Base-by-base conservation (phyloP, 2,888 invertebrate genomes). In the Spilosoma lubricipeda region DNA sequence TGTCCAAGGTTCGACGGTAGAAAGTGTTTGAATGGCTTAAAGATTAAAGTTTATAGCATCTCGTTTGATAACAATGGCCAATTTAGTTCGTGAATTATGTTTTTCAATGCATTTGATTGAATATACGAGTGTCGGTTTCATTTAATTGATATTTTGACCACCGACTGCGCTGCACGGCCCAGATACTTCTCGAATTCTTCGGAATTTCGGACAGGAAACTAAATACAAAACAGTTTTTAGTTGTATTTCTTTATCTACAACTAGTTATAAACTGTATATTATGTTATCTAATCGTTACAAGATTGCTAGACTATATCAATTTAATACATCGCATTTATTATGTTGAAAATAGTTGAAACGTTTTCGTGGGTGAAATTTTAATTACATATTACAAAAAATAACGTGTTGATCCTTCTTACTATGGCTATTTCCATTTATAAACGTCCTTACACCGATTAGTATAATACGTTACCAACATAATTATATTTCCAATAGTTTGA, bases 21-120 rank as follows among this genome's bases (percentile, higher is more conserved):
- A 91, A 91, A 92, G 90, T 90, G 90, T 88, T 89, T 86, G 87
- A 84, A 86, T 85, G 84, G 80, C 87, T 85, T 82, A 75, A 84
- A 86, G 84, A 87, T 89, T 87, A 85, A 87, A 82, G 82, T 87
- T 87, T 87, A 84, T 86, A 80, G 81, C 83, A 85, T 86, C 85
- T 82, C 84, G 82, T 85, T 85, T 84, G 82, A 87, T 88, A 84
- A 89, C 91, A 89, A 90, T 89, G 83, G 87, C 84, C 87, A 88
- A 87, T 89, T 88, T 86, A 80, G 79, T 72, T 76, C 80, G 81
- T 85, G 86, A 82, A 80, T 85, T 81, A 82, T 77, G 76, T 84
- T 88, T 86, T 87, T 87, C 82, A 78, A 76, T 82, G 68, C 75
- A 77, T 85, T 80, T 79, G 73, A 80, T 80, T 76, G 76, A 68